Evolutionary conservation across 2,797 vertebrate genomes (phyloP).

Genomic region (Acanthopagrus latus): DNA sequence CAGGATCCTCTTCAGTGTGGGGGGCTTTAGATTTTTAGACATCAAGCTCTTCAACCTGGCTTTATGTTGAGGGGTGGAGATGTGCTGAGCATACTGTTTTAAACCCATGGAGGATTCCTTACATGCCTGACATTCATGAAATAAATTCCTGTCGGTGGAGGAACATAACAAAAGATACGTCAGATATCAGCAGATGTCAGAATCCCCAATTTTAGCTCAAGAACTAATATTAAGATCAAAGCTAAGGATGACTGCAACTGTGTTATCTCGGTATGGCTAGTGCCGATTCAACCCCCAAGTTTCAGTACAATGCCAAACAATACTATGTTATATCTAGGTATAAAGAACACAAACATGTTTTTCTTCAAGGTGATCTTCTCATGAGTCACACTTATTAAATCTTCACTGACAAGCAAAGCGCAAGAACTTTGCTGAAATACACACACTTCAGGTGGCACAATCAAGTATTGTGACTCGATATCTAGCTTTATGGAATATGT

Average conservation of each 20-base stretch:
- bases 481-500: background rate
- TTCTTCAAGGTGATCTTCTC: background rate
- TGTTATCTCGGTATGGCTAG: background rate
- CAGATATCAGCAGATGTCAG: background rate
- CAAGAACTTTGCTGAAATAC: background rate
- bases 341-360: background rate
- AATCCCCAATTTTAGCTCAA: background rate
- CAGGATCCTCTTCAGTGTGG: conserved; percentile 21
- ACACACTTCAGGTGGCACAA: background rate
- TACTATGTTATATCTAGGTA: background rate
- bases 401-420: background rate
- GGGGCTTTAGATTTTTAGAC: conserved; percentile 8
- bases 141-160: conserved; percentile 47
- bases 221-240: background rate
- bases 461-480: background rate
- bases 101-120: conserved; percentile 33
- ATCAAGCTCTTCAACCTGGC: conserved; percentile 45
- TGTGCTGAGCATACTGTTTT: conserved; percentile 65
- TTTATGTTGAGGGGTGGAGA: conserved; percentile 61
- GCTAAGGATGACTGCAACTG: background rate
- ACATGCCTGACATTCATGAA: conserved; percentile 79
- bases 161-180: conserved; percentile 12
- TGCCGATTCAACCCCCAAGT: too few relatives aligned
- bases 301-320: background rate
- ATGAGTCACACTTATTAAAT: background rate